These are phyloP conservation scores for Escarpia spicata DNA, from an alignment of 2,888 invertebrate genomes.

Conservation along the genomic window DNA sequence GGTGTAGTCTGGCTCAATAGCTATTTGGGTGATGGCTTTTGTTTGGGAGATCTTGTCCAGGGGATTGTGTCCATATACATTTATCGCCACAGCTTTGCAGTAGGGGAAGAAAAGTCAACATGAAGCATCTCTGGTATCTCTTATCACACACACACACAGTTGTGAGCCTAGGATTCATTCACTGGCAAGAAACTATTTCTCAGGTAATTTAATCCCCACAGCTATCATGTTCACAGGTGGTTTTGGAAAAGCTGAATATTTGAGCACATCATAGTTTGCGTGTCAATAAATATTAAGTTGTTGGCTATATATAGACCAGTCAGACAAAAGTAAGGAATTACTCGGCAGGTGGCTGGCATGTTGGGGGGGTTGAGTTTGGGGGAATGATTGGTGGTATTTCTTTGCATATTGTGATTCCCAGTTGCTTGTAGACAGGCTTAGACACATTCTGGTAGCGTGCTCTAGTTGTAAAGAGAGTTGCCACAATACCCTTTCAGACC, in stretches of 20 bases:
- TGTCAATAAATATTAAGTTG: no score
- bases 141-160: neutral
- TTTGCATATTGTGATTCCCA: neutral
- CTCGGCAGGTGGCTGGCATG: neutral
- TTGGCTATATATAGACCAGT: neutral
- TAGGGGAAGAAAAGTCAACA: neutral
- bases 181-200: neutral
- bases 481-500: neutral
- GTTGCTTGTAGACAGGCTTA: neutral
- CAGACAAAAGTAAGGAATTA: neutral
- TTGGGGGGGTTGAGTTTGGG: neutral
- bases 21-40: no score
- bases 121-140: neutral
- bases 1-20: no score
- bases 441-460: neutral
- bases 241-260: neutral
- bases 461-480: neutral
- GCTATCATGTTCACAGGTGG: neutral
- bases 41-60: no score
- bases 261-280: no score
- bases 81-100: neutral
- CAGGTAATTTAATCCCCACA: neutral
- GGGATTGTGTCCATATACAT: no score
- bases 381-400: neutral
- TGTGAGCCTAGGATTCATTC: neutral